Conservation (phyloP, 2,113 vertebrate species). For the Menidia beryllina region DNA sequence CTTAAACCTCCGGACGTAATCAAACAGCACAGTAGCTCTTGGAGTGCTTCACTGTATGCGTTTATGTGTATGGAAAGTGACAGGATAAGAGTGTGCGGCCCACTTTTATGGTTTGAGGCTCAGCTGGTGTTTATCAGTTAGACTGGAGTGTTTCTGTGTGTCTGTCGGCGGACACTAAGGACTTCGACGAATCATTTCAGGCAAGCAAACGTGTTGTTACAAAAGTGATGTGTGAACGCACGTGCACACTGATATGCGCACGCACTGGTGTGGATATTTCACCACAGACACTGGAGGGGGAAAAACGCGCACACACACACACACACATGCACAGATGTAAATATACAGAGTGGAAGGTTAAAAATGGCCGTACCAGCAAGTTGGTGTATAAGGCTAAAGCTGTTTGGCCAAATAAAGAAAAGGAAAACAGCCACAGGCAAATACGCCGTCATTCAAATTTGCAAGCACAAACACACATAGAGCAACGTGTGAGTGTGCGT, state of each 20-base stretch:
- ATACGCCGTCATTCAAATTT: constrained; percentile 47
- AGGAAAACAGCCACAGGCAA: constrained; percentile 64
- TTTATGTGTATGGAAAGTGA: constrained; percentile 10
- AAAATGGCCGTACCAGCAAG: constrained; percentile 26
- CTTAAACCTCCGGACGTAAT: constrained; percentile 59
- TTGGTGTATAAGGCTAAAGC: constrained; percentile 39
- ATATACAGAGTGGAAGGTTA: constrained; percentile 37
- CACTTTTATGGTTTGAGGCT: constrained; percentile 44
- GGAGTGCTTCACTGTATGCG: constrained; percentile 22
- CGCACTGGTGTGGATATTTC: constrained; percentile 42
- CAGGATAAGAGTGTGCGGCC: constrained; percentile 31
- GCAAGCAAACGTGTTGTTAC: constrained; percentile 20
- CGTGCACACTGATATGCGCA: constrained; percentile 5
- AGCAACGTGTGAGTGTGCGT: constrained; percentile 10
- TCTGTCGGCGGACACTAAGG: constrained; percentile 3
- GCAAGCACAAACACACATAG: constrained; percentile 46
- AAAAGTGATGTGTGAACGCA: constrained; percentile 19
- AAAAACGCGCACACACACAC: background rate
- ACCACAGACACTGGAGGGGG: constrained; percentile 31
- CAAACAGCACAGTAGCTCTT: constrained; percentile 43
- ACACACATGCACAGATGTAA: background rate
- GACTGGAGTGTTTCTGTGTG: constrained; percentile 17
- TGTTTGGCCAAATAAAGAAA: constrained; percentile 56
- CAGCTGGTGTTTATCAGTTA: constrained; percentile 50
- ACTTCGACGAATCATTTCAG: constrained; percentile 32